Percentiles rank a stretch among this genome's conserved stretches.
These are phyloP conservation scores for Anguilla japonica DNA, from an alignment of 2,113 vertebrate species.

Conservation along the genomic window DNA sequence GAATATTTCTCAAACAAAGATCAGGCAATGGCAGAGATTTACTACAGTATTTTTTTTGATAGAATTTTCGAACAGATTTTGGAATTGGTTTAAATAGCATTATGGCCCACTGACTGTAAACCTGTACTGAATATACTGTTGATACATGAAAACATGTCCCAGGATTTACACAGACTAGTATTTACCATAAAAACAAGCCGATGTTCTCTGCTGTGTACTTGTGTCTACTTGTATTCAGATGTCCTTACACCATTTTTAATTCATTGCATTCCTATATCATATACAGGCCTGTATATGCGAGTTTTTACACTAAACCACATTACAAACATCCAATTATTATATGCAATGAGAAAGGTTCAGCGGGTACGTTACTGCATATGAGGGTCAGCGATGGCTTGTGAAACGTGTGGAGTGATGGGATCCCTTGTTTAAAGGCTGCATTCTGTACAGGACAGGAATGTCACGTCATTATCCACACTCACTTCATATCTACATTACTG, in stretches of 20 bases:
- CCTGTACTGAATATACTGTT: neutral
- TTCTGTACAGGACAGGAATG: neutral
- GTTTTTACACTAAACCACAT: neutral
- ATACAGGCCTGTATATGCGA: neutral
- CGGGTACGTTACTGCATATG: neutral
- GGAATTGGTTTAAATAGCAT: neutral
- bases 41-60: neutral
- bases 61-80: neutral
- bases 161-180: neutral
- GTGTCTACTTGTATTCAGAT: neutral
- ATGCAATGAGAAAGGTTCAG: neutral
- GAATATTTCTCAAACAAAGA: conserved; percentile 15
- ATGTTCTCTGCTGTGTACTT: neutral
- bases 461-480: neutral
- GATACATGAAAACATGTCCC: neutral
- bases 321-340: neutral
- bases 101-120: neutral
- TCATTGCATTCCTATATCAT: neutral
- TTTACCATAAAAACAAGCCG: neutral
- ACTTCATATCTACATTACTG: neutral
- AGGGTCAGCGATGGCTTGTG: neutral
- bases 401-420: neutral
- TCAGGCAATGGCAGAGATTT: neutral
- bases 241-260: neutral
- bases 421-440: neutral